Evolutionary conservation across 1,140 invertebrate species (phyloP).

Genomic region (Battus philenor): DNA sequence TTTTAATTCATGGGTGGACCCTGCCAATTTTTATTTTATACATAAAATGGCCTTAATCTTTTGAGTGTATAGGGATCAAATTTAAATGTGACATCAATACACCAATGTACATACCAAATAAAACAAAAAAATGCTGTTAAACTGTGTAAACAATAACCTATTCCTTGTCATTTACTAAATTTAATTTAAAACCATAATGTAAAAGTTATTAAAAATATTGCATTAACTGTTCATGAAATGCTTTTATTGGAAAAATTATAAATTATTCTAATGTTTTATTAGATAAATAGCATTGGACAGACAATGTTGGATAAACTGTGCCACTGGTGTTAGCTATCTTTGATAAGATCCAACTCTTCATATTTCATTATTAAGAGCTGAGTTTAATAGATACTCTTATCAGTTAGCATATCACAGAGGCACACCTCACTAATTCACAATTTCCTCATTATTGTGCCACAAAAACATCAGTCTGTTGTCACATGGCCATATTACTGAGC

Average conservation of each 20-base stretch:
- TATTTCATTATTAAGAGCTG: constrained; percentile 60
- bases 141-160: too few relatives aligned
- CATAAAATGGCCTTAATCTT: too few relatives aligned
- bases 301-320: constrained; percentile 48
- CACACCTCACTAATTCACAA: constrained; percentile 29
- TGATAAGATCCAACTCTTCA: constrained; percentile 65
- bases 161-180: too few relatives aligned
- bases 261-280: constrained; percentile 36
- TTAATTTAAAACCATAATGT: too few relatives aligned
- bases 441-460: constrained; percentile 31
- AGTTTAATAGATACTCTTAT: constrained; percentile 55
- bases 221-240: too few relatives aligned
- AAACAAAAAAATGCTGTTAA: too few relatives aligned
- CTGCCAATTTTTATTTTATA: too few relatives aligned
- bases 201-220: too few relatives aligned
- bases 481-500: constrained; percentile 50
- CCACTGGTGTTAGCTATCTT: constrained; percentile 44
- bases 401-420: constrained; percentile 28
- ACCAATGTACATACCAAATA: too few relatives aligned
- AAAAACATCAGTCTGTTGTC: constrained; percentile 44
- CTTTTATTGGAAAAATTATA: constrained; percentile 41
- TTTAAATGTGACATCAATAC: too few relatives aligned
- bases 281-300: constrained; percentile 47
- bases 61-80: too few relatives aligned
- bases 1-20: too few relatives aligned